Conservation (phyloP, 2,113 vertebrate species). For the Tachysurus fulvidraco region DNA sequence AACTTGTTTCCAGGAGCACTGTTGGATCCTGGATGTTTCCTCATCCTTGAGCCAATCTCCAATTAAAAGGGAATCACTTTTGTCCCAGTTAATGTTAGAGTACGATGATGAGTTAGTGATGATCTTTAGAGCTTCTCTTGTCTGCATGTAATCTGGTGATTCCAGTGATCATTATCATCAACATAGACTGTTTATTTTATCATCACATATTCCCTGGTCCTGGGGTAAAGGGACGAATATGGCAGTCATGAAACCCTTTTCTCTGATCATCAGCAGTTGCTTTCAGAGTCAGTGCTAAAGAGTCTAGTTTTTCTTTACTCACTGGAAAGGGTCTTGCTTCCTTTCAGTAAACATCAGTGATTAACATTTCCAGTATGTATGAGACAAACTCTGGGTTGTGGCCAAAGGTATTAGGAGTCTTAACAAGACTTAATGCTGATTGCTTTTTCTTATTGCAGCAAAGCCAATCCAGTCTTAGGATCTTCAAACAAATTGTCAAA, state of each 20-base stretch:
- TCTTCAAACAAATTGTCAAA: background rate
- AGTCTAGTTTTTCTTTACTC: background rate
- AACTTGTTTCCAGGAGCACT: background rate
- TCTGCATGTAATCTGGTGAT: background rate
- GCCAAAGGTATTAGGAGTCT: background rate
- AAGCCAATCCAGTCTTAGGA: background rate
- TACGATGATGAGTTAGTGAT: background rate
- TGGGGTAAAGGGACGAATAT: background rate
- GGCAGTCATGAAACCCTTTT: background rate
- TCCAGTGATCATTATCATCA: background rate
- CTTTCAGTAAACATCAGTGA: background rate
- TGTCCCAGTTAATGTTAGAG: background rate
- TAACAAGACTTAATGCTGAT: background rate
- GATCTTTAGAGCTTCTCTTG: background rate
- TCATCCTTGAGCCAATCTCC: background rate
- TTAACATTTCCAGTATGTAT: background rate
- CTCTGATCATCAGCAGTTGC: background rate
- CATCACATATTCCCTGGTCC: background rate
- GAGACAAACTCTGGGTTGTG: background rate
- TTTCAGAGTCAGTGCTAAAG: background rate
- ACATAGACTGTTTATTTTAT: background rate
- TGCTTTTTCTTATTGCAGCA: background rate
- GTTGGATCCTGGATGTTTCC: background rate
- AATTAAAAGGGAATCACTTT: background rate
- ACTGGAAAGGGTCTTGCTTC: background rate